A percentile compares a stretch with the other conserved stretches of the same genome.
Evolutionary conservation across 2,797 vertebrate species (phyloP).

Genomic region (Paedocypris micromegethes): DNA sequence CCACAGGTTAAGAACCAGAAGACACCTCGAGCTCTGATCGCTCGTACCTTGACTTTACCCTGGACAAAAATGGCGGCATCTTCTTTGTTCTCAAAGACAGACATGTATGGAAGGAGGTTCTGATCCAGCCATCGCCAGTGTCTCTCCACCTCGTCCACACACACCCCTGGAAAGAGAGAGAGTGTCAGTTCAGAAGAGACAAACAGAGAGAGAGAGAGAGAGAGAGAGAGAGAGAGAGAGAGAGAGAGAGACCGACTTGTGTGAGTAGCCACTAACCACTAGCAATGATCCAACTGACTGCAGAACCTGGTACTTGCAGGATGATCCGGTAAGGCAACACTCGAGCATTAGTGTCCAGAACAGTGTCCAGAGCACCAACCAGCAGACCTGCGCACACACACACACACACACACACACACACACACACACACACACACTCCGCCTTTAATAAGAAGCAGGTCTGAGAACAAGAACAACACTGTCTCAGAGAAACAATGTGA

Average conservation of each 20-base stretch:
- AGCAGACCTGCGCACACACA: slow-evolving; percentile 74
- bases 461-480: too few relatives aligned
- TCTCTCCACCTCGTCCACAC: slow-evolving; percentile 70
- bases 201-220: too few relatives aligned
- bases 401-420: slow-evolving; percentile 11
- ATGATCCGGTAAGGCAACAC: slow-evolving; percentile 90
- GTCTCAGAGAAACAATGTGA: not conserved
- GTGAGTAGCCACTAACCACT: slow-evolving; percentile 73
- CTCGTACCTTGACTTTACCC: slow-evolving; percentile 88
- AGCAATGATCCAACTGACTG: slow-evolving; percentile 91
- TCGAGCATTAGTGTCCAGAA: slow-evolving; percentile 90
- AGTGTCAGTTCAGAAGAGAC: not conserved
- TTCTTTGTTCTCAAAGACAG: slow-evolving; percentile 95
- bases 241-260: not conserved
- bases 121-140: slow-evolving; percentile 96
- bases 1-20: not conserved
- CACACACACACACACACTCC: not conserved
- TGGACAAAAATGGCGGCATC: slow-evolving; percentile 88
- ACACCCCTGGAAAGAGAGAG: not conserved
- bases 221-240: not conserved
- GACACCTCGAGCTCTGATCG: too few relatives aligned
- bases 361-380: slow-evolving; percentile 88
- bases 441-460: not conserved
- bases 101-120: slow-evolving; percentile 88
- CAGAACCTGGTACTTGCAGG: slow-evolving; percentile 87